Conservation (phyloP, 2,113 vertebrate genomes). For the Lipotes vexillifer region DNA sequence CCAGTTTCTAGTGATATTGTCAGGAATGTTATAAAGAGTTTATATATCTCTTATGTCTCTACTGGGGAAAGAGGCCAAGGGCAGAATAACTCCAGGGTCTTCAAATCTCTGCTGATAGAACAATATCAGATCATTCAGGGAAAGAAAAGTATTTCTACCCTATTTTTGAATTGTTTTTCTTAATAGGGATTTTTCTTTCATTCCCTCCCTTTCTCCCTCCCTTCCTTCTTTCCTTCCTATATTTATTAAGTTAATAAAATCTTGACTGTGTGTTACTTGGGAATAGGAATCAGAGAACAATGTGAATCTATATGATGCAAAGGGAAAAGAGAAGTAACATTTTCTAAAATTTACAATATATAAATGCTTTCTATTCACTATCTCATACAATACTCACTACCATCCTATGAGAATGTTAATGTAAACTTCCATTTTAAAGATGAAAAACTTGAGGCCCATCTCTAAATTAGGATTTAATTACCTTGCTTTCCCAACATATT, state of each 20-base stretch:
- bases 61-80: background rate
- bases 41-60: background rate
- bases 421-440: background rate
- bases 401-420: background rate
- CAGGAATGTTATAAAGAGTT: background rate
- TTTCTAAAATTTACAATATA: background rate
- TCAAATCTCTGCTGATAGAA: background rate
- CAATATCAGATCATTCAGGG: background rate
- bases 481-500: background rate
- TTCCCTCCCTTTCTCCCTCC: fast-evolving
- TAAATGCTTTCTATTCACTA: background rate
- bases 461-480: background rate
- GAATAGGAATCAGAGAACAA: background rate
- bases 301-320: background rate
- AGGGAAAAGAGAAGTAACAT: background rate
- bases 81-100: background rate
- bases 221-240: fast-evolving
- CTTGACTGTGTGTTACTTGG: background rate
- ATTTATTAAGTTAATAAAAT: background rate
- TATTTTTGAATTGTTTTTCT: background rate
- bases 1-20: background rate
- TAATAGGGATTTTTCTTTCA: background rate
- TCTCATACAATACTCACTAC: background rate
- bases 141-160: background rate
- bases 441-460: background rate